Conservation (phyloP, 2,888 invertebrate species). For the Eutolmus rufibarbis region DNA sequence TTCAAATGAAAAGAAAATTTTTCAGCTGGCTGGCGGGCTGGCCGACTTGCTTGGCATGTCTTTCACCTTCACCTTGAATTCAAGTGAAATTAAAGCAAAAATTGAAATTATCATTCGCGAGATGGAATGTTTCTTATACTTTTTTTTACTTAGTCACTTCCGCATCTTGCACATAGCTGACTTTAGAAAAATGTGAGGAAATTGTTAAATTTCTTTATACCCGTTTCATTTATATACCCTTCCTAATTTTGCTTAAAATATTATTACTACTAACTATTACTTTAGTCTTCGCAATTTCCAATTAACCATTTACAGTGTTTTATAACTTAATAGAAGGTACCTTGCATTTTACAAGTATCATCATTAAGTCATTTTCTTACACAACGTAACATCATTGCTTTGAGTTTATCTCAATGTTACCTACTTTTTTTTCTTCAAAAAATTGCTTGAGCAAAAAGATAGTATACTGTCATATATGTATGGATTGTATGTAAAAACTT, state of each 20-base stretch:
- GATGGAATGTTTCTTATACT: neutral
- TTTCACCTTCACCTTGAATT: neutral
- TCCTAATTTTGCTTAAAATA: no score
- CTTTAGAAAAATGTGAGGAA: neutral
- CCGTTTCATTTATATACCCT: no score
- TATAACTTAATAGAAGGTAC: no score
- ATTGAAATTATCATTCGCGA: neutral
- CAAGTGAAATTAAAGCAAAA: neutral
- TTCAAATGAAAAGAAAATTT: neutral
- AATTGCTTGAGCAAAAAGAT: no score
- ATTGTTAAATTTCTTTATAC: neutral
- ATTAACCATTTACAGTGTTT: neutral
- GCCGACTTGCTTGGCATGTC: neutral
- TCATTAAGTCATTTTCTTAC: no score
- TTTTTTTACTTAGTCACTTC: neutral
- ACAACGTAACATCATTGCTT: no score
- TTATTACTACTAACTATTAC: no score
- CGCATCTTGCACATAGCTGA: neutral
- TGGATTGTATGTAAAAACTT: no score
- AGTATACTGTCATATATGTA: no score
- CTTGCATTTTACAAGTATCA: no score
- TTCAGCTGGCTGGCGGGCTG: neutral
- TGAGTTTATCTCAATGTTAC: no score
- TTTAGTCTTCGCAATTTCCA: neutral
- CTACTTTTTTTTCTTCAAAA: no score